Evolutionary conservation across 2,888 invertebrate genomes (phyloP).

Genomic region (Brachynemurus nebulosus): DNA sequence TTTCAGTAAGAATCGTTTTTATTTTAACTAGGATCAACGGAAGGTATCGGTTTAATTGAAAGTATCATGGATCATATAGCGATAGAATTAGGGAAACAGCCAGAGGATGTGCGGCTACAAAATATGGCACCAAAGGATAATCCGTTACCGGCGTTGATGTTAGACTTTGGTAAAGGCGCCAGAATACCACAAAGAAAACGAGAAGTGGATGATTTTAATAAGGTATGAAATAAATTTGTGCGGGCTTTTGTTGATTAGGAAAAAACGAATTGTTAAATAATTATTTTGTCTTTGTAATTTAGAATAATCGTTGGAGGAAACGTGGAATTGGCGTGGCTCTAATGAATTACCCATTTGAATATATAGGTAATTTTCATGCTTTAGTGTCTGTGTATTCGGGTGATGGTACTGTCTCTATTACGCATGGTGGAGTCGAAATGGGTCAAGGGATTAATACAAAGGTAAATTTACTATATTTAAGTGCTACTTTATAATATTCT

Average conservation of each 20-base stretch:
- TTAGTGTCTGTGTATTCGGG: slow-evolving; percentile 54
- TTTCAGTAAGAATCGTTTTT: background rate
- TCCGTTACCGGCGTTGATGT: slow-evolving; percentile 35
- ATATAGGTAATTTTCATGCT: slow-evolving; percentile 39
- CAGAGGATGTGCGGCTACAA: slow-evolving; percentile 39
- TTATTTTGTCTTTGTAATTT: background rate
- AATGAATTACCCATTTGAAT: slow-evolving; percentile 48
- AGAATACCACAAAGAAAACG: slow-evolving; percentile 41
- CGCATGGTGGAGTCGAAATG: slow-evolving; percentile 60
- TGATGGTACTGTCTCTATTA: slow-evolving; percentile 56
- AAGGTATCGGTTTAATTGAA: slow-evolving; percentile 47
- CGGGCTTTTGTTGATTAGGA: no score
- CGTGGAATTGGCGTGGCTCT: slow-evolving; percentile 52
- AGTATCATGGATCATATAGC: slow-evolving; percentile 54
- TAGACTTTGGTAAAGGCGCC: slow-evolving; percentile 40
- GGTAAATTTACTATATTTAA: slow-evolving; percentile 32
- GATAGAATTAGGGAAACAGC: slow-evolving; percentile 37
- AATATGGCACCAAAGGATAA: slow-evolving; percentile 35
- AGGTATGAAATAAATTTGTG: slow-evolving; percentile 23
- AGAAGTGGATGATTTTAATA: slow-evolving; percentile 44
- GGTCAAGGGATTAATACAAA: slow-evolving; percentile 79
- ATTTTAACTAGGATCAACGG: slow-evolving; percentile 39
- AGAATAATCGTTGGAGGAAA: slow-evolving; percentile 71
- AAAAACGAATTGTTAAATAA: no score
- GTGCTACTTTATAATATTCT: no score